Percentiles rank a stretch among this genome's conserved stretches.
These are phyloP conservation scores for Micoletzkya japonica DNA, from an alignment of 2,888 invertebrate genomes.

Conservation along the genomic window DNA sequence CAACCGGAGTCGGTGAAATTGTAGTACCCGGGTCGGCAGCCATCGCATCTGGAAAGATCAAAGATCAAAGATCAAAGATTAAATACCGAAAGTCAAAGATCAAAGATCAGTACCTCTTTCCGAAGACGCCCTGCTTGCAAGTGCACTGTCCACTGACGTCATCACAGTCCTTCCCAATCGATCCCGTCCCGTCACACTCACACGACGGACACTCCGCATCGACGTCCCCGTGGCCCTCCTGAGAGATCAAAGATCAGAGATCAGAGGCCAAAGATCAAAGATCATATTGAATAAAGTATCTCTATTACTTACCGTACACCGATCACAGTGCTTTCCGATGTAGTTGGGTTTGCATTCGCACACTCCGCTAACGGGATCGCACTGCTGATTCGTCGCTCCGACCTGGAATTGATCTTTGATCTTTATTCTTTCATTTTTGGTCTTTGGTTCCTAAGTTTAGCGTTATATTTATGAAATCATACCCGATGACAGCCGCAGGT, in stretches of 20 bases:
- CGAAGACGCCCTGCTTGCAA: constrained; percentile 66
- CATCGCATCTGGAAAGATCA: constrained; percentile 60
- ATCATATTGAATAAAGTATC: background rate
- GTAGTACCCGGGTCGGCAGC: constrained; percentile 63
- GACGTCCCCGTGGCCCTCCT: constrained; percentile 77
- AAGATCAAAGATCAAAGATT: background rate
- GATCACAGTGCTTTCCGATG: constrained; percentile 65
- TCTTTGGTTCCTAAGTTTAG: too few relatives aligned
- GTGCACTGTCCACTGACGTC: constrained; percentile 66
- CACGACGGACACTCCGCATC: constrained; percentile 80
- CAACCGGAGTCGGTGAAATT: constrained; percentile 63
- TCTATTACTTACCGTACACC: constrained; percentile 54
- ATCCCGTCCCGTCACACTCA: constrained; percentile 65
- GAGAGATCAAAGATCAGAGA: constrained; percentile 30
- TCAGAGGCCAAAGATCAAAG: background rate
- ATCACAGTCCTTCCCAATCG: constrained; percentile 45
- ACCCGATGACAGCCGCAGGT: constrained; percentile 76
- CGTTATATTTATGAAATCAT: background rate
- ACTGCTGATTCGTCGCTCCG: constrained; percentile 70
- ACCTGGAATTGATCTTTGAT: constrained; percentile 5
- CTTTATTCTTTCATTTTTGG: background rate
- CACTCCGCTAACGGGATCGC: constrained; percentile 73
- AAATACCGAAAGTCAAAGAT: background rate
- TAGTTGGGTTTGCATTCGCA: constrained; percentile 66
- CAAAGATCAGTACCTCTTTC: constrained; percentile 46